Base-by-base conservation (phyloP, 1,140 invertebrate genomes). In the Diachasmimorpha longicaudata region DNA sequence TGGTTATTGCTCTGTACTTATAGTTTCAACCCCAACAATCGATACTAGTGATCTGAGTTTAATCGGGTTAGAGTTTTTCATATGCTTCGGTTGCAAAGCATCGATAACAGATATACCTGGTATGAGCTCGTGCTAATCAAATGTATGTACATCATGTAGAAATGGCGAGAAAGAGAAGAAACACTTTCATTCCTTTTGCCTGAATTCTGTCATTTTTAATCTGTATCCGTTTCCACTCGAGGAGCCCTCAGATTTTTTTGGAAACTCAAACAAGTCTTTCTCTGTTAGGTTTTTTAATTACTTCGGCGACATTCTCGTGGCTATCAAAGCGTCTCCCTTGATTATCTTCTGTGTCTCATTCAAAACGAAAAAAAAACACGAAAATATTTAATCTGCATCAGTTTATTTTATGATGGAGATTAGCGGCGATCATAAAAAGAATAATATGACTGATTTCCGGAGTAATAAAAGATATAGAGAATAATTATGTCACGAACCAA, bases 21-120 rank as follows among this genome's bases (percentile, higher is more conserved):
- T 72, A 63, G 31, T 19, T 25, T 58, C 14, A n/a, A 63, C 25
- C 58, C 39, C 39, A 31, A 42, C 36, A 36, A 72, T 72, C 71
- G 58, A 72, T 72, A 39, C 16, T 42, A 21, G 21, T n/a, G 52
- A 72, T 72, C 48, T 72, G 0, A 63, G 52, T 39, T 63, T 44
- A 63, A 63, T 72, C 71, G 31, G 36, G 31, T 19, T 63, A 72
- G 13, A 9, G 31, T 44, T 72, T 72, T 63, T 72, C 52, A 63
- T 72, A 21, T 13, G 55, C 21, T 14, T 42, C n/a, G 39, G 66
- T 23, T 72, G 58, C 21, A 37, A 63, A 36, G 21, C 19, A n/a
- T 13, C 5, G 42, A 39, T 42, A 72, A 63, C 23, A 42, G 42
- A 63, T 63, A 63, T 63, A 63, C 25, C 36, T 48, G 48, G n/a